Evolutionary conservation across 2,113 vertebrate species (phyloP), one percentile per base, ranked within the genome.

Genomic region (Seriola quinqueradiata): DNA sequence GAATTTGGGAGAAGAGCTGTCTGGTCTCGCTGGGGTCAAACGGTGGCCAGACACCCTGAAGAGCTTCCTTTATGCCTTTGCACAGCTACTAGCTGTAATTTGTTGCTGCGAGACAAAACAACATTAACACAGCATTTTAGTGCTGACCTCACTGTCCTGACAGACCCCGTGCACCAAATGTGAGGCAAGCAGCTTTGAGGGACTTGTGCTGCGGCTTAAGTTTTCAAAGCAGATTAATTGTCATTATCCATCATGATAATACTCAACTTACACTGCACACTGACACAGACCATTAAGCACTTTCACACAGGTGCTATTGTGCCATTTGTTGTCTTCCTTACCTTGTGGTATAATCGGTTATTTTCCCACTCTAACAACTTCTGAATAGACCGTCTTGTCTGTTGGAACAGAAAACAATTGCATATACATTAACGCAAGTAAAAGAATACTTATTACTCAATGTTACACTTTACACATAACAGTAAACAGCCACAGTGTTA

Each of bases 331-430:
- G 4, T 23, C 40, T 16, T 61, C 42, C 91, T 91, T 96, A 99
- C 98, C 97, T 99, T 99, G 91, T 99, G 98, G 95, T 99, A 99
- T 86, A 99, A 92, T 93, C 98, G 93, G 95, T 99, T 99, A 95
- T 99, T 99, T 94, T 99, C 98, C 98, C 98, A 99, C 94, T 99
- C 98, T 96, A 99, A 84, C 87, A 99, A 94, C 93, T 99, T 99
- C 94, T 99, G 97, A 94, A 99, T 97, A 63, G 98, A 99, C 94
- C 97, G 96, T 95, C 97, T 97, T 70, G 98, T 99, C 98, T 99
- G 95, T 65, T 6, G 63, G 58, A 78, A 66, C 0, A 87, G 28
- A 81, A 34, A 93, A 92, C 89, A 91, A 84, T 79, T 71, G 23
- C 46, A 54, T 7, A 10, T 12, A 32, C 11, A 17, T 84, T 55